Evolutionary conservation across 2,888 invertebrate species (phyloP).

Genomic region (Drosophila borborema): DNA sequence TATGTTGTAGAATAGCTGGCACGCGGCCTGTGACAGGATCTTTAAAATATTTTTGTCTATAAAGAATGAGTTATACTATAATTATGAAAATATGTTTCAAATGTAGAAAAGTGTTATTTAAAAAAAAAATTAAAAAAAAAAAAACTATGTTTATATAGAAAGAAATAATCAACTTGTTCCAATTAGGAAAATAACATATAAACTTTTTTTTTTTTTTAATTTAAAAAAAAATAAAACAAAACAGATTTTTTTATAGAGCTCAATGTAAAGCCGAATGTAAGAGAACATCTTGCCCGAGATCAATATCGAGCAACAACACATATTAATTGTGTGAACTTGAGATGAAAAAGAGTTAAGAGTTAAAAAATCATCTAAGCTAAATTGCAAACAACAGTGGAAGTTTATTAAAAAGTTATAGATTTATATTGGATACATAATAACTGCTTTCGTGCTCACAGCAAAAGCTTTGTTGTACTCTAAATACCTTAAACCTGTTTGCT

Average conservation of each 20-base stretch:
- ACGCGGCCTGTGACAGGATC: conserved; percentile 39
- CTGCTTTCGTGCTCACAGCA: too few species aligned
- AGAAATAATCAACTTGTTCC: not conserved
- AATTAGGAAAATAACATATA: too few species aligned
- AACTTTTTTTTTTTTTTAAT: too few species aligned
- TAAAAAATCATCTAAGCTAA: too few species aligned
- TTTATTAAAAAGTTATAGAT: too few species aligned
- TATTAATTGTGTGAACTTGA: not conserved
- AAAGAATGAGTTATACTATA: conserved; percentile 23
- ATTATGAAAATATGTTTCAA: not conserved
- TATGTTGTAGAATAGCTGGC: conserved; percentile 25
- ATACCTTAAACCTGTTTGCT: not conserved
- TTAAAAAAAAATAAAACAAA: not conserved
- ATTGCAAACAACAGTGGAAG: too few species aligned
- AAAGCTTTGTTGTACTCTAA: not conserved
- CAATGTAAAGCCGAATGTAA: too few species aligned
- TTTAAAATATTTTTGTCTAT: conserved; percentile 17
- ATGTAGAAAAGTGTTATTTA: not conserved
- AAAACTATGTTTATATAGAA: not conserved
- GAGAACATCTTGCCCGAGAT: not conserved
- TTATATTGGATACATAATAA: too few species aligned
- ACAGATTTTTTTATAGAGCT: too few species aligned
- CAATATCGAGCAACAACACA: not conserved
- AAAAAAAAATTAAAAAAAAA: not conserved
- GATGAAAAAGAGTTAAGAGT: too few species aligned